Evolutionary conservation across 2,888 invertebrate genomes (phyloP).

Genomic region (Orthonevra nobilis): DNA sequence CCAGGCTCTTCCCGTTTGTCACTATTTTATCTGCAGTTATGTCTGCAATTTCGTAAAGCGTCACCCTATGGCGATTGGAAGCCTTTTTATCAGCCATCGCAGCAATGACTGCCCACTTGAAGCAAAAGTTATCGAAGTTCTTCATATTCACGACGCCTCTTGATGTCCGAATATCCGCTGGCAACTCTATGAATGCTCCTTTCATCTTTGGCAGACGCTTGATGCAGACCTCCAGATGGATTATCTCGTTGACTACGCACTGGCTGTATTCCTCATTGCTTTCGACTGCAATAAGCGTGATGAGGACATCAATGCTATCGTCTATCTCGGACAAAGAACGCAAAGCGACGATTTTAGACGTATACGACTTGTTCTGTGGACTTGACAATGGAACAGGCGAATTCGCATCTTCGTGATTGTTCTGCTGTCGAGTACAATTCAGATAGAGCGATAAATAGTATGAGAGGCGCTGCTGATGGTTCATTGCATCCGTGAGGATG

Average conservation of each 20-base stretch:
- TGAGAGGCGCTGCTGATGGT: neutral
- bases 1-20: neutral
- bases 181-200: neutral
- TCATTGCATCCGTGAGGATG: neutral
- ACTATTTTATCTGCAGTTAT: neutral
- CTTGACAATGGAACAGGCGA: too few species aligned
- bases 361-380: neutral
- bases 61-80: neutral
- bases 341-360: neutral
- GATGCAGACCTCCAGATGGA: neutral
- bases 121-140: slow-evolving; percentile 6
- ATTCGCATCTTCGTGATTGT: too few species aligned
- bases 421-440: neutral
- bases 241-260: neutral
- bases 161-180: neutral
- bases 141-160: neutral
- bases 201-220: neutral
- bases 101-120: slow-evolving; percentile 1
- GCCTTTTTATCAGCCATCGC: neutral
- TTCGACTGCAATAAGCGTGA: neutral
- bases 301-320: neutral
- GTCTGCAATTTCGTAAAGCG: neutral
- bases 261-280: neutral
- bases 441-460: neutral
- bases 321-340: neutral